phyloP scores from a whole-genome alignment of 1,140 invertebrate genomes.

The Heliconius hewitsoni region DNA sequence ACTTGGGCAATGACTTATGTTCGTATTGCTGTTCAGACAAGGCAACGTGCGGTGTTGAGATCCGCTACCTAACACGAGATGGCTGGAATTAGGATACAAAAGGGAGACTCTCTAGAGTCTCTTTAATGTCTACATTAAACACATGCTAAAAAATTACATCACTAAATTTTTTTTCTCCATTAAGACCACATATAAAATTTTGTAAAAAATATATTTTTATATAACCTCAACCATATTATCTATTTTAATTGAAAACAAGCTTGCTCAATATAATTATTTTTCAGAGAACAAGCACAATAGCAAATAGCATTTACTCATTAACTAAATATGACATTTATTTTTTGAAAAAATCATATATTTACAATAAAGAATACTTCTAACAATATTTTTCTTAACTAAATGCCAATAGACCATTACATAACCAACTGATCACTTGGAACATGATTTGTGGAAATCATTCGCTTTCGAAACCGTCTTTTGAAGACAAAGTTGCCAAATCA shows the following conservation, averaged over 20 bases:
- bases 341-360: not conserved
- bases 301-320: not conserved
- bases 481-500: constrained; percentile 33
- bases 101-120: too few relatives aligned
- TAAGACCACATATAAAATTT: too few relatives aligned
- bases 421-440: constrained; percentile 1
- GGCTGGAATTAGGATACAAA: too few relatives aligned
- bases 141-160: too few relatives aligned
- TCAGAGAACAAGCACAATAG: not conserved
- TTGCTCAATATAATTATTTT: not conserved
- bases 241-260: not conserved
- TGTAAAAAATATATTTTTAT: not conserved
- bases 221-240: not conserved
- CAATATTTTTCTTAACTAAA: not conserved
- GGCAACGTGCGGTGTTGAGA: too few relatives aligned
- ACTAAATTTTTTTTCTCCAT: too few relatives aligned
- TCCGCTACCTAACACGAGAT: too few relatives aligned
- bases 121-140: too few relatives aligned
- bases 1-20: too few relatives aligned
- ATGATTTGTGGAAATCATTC: constrained; percentile 24
- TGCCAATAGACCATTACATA: constrained; percentile 17
- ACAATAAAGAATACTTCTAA: not conserved
- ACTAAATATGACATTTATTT: not conserved
- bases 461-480: constrained; percentile 22
- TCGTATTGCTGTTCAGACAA: too few relatives aligned